phyloP scores from a whole-genome alignment of 1,140 invertebrate species.

The Theocolax elegans region DNA sequence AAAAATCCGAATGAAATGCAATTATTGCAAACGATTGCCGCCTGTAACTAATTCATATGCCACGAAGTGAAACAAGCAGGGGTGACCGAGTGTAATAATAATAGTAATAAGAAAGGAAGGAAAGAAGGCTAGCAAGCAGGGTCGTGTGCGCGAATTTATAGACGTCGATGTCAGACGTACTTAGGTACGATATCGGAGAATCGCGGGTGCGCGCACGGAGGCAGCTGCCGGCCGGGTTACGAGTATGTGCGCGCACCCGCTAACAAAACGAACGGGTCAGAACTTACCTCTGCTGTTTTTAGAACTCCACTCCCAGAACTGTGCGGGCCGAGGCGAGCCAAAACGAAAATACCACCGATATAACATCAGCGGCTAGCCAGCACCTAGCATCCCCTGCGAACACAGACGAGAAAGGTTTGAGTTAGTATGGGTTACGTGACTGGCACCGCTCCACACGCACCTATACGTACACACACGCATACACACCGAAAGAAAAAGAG shows the following conservation, averaged over 20 bases:
- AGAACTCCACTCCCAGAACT: conserved; percentile 68
- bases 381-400: conserved; percentile 32
- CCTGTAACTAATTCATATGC: too few relatives aligned
- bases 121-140: not conserved
- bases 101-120: not conserved
- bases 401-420: not conserved
- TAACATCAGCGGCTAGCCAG: conserved; percentile 25
- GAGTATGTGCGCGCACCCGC: conserved; percentile 30
- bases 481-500: not conserved
- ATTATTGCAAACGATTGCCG: too few relatives aligned
- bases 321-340: conserved; percentile 64
- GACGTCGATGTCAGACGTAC: conserved; percentile 9
- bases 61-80: too few relatives aligned
- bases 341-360: conserved; percentile 65
- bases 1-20: too few relatives aligned
- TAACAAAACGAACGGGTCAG: too few relatives aligned
- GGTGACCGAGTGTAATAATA: too few relatives aligned
- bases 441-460: too few relatives aligned
- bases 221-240: too few relatives aligned
- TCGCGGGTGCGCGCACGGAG: not conserved
- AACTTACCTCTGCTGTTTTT: conserved; percentile 70
- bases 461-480: not conserved
- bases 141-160: conserved; percentile 25
- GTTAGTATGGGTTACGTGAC: not conserved
- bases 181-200: too few relatives aligned